phyloP scores from a whole-genome alignment of 2,113 vertebrate species.

The Petrocephalus zakoni region DNA sequence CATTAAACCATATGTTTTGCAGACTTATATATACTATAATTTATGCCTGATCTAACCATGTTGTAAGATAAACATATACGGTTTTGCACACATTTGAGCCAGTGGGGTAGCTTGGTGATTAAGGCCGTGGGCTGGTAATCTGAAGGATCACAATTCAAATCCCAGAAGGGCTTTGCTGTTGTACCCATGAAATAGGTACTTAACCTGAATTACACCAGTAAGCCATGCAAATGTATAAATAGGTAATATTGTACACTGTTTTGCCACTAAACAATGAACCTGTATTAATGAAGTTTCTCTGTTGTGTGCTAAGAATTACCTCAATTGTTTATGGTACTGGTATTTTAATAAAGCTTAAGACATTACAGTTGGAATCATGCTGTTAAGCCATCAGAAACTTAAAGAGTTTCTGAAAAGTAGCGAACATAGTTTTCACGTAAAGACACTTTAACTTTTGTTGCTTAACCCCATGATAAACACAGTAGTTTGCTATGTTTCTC shows the following conservation, averaged over 20 bases:
- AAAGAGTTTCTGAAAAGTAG: neutral
- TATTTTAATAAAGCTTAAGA: neutral
- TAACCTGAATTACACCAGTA: neutral
- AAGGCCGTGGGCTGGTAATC: neutral
- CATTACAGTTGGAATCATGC: neutral
- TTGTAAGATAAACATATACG: neutral
- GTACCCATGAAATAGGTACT: neutral
- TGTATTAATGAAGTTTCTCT: neutral
- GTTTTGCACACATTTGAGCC: neutral
- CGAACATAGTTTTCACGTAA: neutral
- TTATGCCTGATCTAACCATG: neutral
- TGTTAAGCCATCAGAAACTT: neutral
- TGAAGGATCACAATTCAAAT: neutral
- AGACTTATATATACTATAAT: neutral
- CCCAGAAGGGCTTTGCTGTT: neutral
- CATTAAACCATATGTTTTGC: neutral
- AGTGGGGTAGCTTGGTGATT: neutral
- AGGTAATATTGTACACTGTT: neutral
- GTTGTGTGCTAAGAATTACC: neutral
- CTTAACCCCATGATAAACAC: neutral
- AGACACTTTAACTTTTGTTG: neutral
- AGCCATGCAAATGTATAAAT: neutral
- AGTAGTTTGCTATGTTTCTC: neutral
- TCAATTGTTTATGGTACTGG: neutral
- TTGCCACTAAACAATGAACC: neutral